Evolutionary conservation across 2,113 vertebrate genomes (phyloP), one percentile per base, ranked within the genome.

Genomic region (Glaucomys volans): DNA sequence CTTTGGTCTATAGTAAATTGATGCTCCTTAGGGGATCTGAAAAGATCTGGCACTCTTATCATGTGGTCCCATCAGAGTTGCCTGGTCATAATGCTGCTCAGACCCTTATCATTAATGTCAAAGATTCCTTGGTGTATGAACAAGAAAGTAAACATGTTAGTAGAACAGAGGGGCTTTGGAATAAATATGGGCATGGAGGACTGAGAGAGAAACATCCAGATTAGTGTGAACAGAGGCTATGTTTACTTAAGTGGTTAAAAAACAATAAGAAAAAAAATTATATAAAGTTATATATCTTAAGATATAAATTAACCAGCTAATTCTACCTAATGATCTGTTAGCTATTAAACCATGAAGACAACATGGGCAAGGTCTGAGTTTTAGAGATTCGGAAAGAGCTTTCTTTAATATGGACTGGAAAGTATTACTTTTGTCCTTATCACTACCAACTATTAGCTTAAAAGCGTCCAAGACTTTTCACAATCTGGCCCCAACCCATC

Each of bases 381-480:
- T 92, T 82, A 83, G 72, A 94, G 85, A 86, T 24, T 85, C 77
- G 28, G 42, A 91, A 95, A 89, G 30, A 94, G 28, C 66, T 71
- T 90, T 90, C 84, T 37, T 81, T 66, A 94, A 81, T 74, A 81
- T 17, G 95, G 88, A 82, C 35, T 83, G 67, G 71, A 94, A 97
- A 97, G 96, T 76, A 54, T 95, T 93, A 86, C 82, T 97, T 97
- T 93, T 59, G 82, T 97, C 86, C 77, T 96, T 95, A 86, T 93
- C 26, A 93, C 50, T 47, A 94, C 42, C 62, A 82, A 81, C 69
- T 90, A 95, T 89, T 96, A 95, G 83, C 92, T 96, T 93, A 89
- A 86, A 77, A 93, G 54, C 30, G 93, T 92, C 40, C 80, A 95
- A 95, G 71, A 83, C 86, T 57, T 95, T 97, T 97, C 90, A 84